A percentile compares a stretch with the other conserved stretches of the same genome.
Evolutionary conservation across 2,797 vertebrate species (phyloP).

Genomic region (Liasis olivaceus): DNA sequence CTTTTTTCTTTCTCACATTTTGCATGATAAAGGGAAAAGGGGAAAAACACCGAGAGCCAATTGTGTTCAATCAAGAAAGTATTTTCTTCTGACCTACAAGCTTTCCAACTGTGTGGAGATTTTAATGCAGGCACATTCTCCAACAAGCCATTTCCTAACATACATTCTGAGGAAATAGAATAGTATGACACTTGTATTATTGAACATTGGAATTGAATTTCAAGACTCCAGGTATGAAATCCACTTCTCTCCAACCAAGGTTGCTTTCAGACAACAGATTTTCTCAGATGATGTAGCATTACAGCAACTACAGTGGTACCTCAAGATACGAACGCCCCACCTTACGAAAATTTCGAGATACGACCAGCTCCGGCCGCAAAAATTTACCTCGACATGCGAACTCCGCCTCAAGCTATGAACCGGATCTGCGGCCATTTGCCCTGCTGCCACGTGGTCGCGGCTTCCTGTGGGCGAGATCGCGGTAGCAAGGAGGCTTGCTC

Average conservation of each 20-base stretch:
- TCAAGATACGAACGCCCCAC: no score
- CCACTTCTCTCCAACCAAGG: not conserved
- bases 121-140: not conserved
- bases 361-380: no score
- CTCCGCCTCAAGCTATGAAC: no score
- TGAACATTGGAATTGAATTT: not conserved
- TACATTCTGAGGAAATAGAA: not conserved
- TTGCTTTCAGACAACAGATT: not conserved
- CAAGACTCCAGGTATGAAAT: conserved; percentile 23
- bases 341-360: no score
- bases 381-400: no score
- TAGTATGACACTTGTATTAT: not conserved
- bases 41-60: not conserved
- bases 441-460: no score
- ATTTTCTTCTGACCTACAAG: not conserved
- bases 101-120: not conserved
- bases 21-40: conserved; percentile 39
- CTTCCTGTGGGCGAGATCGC: no score
- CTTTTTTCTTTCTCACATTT: not conserved
- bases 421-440: no score
- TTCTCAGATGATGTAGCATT: not conserved
- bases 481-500: no score
- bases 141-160: not conserved
- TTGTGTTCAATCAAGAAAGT: not conserved
- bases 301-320: no score